These are phyloP conservation scores for Dipodomys stephensi DNA, from an alignment of 2,113 vertebrate species.

Conservation along the genomic window DNA sequence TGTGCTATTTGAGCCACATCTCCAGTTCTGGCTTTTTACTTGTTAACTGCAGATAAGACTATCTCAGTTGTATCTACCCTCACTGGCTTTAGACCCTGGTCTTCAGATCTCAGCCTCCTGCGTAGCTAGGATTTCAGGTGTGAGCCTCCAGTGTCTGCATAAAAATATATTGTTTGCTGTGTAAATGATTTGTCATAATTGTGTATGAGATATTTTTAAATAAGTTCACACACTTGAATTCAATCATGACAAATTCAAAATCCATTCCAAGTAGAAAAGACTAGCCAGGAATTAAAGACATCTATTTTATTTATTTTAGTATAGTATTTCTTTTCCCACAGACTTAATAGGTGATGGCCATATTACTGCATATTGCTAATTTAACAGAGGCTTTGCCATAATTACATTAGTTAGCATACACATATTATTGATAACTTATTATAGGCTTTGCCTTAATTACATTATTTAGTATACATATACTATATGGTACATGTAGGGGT, in stretches of 20 bases:
- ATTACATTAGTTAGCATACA: not conserved
- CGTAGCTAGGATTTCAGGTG: too few species aligned
- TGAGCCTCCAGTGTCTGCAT: too few species aligned
- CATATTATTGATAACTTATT: not conserved
- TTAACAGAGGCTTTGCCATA: not conserved
- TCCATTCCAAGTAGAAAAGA: not conserved
- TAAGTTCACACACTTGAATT: not conserved
- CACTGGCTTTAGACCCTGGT: too few species aligned
- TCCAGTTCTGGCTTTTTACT: too few species aligned
- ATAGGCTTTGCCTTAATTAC: not conserved
- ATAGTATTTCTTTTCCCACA: not conserved
- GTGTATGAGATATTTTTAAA: not conserved
- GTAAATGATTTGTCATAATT: not conserved
- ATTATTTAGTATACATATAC: not conserved
- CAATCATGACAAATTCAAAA: not conserved
- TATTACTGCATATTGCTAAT: not conserved
- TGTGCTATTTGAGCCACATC: too few species aligned
- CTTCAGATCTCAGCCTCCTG: too few species aligned
- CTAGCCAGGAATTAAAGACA: not conserved
- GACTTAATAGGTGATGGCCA: not conserved
- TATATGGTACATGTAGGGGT: not conserved
- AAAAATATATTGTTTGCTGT: too few species aligned
- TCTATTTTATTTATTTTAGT: not conserved
- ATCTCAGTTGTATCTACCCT: too few species aligned
- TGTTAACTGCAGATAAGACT: too few species aligned